Base-by-base conservation (phyloP, 2,797 vertebrate genomes). In the Molossus molossus region DNA sequence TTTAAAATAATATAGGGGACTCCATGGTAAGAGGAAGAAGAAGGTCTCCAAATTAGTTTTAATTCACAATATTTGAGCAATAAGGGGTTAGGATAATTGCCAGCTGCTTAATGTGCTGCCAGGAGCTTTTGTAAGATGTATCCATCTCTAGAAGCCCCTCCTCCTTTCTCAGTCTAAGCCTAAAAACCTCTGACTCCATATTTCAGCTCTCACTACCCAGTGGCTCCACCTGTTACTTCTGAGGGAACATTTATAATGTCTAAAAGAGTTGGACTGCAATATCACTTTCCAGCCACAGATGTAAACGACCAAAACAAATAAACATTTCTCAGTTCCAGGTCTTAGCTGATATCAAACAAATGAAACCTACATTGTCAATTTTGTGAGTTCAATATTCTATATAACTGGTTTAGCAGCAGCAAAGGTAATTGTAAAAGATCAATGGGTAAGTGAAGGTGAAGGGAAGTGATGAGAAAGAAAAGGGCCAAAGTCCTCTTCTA, bases 261-360 rank as follows among this genome's bases (percentile, higher is more conserved):
- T n/a, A 57, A 86, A 87, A 90, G 76, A 95, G 40, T 20, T 82
- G 53, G 37, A 76, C n/a, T 91, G 15, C 27, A 83, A 12, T 89
- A 86, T 82, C 50, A 81, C 29, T 91, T 48, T 92, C 80, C 23
- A 72, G 21, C 55, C 55, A 72, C 23, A 93, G n/a, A 9, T 5
- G 5, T 57, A 94, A 94, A 82, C 3, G 45, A 80, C 76, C 48
- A 53, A 97, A 97, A 96, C 23, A 96, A 95, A 9, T 37, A 64
- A 85, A 85, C 37, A 80, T 82, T 86, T 90, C 53, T 97, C 69
- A 95, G 48, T 89, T 81, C 33, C 33, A 94, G 45, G 75, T 83
- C 37, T 89, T 90, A 89, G 83, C 40, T 96, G 20, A 88, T 92
- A 50, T 80, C 50, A 94, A 95, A 95, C 58, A 93, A 90, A 96